phyloP scores from a whole-genome alignment of 2,113 vertebrate species.

The Lontra canadensis region DNA sequence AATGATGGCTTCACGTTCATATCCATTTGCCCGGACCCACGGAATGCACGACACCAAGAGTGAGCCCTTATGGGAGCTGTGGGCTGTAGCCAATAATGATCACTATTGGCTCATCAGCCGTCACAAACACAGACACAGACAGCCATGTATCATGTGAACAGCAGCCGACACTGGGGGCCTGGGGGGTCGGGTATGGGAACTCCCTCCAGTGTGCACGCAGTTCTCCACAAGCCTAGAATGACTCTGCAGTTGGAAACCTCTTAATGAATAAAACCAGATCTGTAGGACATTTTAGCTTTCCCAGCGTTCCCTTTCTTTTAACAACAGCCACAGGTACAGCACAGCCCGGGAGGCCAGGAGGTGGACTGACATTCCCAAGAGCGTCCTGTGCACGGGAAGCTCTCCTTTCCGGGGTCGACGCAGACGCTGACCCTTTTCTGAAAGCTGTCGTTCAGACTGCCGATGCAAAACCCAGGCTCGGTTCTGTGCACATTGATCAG shows the following conservation, averaged over 20 bases:
- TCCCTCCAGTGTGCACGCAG: not conserved
- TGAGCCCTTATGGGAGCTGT: not conserved
- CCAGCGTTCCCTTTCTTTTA: not conserved
- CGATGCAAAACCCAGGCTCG: not conserved
- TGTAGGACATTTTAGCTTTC: not conserved
- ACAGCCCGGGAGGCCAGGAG: not conserved
- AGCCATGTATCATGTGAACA: not conserved
- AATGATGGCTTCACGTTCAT: not conserved
- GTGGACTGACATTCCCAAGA: not conserved
- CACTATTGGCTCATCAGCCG: not conserved
- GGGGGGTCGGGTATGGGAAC: no score
- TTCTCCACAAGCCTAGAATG: not conserved
- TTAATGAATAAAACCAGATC: not conserved
- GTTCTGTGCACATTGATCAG: not conserved
- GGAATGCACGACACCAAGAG: not conserved
- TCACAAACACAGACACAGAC: not conserved
- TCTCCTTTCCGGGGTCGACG: not conserved
- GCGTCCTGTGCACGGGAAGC: not conserved
- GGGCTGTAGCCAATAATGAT: not conserved
- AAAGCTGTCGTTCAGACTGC: not conserved
- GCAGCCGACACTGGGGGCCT: rapidly evolving
- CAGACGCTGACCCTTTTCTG: not conserved
- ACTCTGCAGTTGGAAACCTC: not conserved
- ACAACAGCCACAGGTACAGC: not conserved
- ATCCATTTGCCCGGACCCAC: not conserved